These are phyloP conservation scores for Clitarchus hookeri DNA, from an alignment of 2,888 invertebrate species.

Conservation along the genomic window DNA sequence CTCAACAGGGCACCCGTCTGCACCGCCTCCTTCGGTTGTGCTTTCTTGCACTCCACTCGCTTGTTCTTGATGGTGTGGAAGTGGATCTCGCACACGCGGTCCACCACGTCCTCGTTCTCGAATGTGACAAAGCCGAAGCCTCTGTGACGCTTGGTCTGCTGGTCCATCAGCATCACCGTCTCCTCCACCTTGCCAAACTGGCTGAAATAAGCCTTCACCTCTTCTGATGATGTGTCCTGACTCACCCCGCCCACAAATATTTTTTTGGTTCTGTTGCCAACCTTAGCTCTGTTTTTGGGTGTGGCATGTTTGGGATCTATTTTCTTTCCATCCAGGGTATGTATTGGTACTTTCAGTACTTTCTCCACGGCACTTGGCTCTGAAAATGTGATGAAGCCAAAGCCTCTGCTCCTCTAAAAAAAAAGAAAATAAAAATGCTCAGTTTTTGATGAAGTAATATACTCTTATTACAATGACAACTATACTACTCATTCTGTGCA, in stretches of 20 bases:
- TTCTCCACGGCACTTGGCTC: conserved; percentile 89
- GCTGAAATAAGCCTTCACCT: conserved; percentile 87
- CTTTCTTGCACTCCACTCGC: conserved; percentile 89
- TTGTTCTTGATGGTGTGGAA: conserved; percentile 93
- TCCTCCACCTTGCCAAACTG: conserved; percentile 91
- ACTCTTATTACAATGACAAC: too few relatives aligned
- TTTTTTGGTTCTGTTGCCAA: conserved; percentile 87
- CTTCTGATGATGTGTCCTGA: conserved; percentile 89
- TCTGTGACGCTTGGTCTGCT: conserved; percentile 88
- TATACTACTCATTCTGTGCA: too few relatives aligned
- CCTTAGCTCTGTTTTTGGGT: conserved; percentile 84
- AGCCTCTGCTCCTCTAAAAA: conserved; percentile 89
- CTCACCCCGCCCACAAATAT: conserved; percentile 92
- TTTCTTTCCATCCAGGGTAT: conserved; percentile 87
- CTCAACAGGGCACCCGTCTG: conserved; percentile 71
- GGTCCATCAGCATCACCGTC: conserved; percentile 92
- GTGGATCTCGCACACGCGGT: conserved; percentile 91
- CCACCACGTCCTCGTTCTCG: conserved; percentile 89
- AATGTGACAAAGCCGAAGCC: conserved; percentile 93
- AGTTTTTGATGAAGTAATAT: not conserved
- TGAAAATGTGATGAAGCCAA: conserved; percentile 92
- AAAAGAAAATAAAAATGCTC: conserved; percentile 33
- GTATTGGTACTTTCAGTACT: conserved; percentile 84
- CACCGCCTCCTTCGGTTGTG: conserved; percentile 88
- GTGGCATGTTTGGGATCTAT: conserved; percentile 94